A percentile compares a stretch with the other conserved stretches of the same genome.
Conservation (phyloP, 2,797 vertebrate species). For the Babyrousa celebensis region DNA sequence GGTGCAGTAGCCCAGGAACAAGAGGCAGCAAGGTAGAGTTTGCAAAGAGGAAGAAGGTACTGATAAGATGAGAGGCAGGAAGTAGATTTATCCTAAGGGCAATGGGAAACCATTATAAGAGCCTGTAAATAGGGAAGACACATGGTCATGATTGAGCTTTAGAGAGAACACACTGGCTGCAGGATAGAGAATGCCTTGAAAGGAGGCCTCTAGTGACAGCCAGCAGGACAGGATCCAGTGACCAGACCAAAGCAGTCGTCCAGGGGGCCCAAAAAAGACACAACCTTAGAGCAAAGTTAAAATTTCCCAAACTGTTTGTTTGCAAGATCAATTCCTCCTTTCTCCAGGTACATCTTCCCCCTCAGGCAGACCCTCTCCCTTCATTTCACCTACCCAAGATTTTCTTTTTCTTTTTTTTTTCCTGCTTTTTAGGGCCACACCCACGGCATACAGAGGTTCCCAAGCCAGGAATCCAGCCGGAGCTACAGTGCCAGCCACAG, state of each 20-base stretch:
- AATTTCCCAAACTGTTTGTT: neutral
- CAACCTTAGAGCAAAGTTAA: neutral
- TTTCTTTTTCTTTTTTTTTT: neutral
- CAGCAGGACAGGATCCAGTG: neutral
- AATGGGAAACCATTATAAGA: neutral
- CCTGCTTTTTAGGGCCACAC: no score
- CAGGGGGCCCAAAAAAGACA: neutral
- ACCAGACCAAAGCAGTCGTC: neutral
- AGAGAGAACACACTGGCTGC: neutral
- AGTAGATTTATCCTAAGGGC: neutral
- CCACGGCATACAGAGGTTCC: no score
- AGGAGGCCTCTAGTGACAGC: accelerated
- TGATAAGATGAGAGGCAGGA: neutral
- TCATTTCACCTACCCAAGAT: neutral
- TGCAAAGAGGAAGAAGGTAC: neutral
- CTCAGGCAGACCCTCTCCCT: neutral
- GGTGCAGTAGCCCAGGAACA: neutral
- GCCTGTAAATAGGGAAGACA: neutral
- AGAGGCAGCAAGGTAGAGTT: neutral
- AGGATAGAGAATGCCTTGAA: neutral
- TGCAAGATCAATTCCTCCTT: neutral
- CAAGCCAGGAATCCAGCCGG: no score
- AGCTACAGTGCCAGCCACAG: no score
- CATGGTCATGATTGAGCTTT: neutral
- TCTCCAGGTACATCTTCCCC: neutral